Evolutionary conservation across 1,140 invertebrate species (phyloP).

Genomic region (Pygmarrhopalites habei): DNA sequence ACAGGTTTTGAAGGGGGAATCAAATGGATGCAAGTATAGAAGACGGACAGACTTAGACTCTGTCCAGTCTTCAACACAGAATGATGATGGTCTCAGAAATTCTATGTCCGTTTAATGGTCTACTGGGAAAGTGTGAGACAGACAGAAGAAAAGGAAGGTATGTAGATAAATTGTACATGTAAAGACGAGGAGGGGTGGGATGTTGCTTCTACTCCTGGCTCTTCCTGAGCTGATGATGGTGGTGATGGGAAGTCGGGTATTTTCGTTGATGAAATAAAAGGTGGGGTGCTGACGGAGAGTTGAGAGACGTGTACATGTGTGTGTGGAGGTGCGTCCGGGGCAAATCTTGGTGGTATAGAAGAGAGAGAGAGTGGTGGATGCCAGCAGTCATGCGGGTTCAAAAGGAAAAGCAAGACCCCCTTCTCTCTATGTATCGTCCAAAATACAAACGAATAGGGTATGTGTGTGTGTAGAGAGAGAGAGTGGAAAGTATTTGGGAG

Average conservation of each 20-base stretch:
- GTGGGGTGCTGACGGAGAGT: constrained; percentile 18
- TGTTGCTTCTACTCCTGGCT: background rate
- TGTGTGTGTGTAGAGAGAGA: background rate
- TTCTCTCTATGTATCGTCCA: too few species aligned
- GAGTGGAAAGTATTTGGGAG: background rate
- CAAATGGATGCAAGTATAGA: constrained; percentile 20
- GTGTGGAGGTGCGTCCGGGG: constrained; percentile 16
- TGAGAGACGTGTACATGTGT: background rate
- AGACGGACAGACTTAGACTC: constrained; percentile 8
- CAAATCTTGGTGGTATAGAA: background rate
- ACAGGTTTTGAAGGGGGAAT: constrained; percentile 5
- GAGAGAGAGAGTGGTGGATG: background rate
- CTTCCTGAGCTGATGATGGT: background rate
- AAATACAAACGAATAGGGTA: background rate
- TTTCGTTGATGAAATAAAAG: constrained; percentile 29
- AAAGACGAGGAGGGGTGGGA: background rate
- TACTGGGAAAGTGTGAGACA: constrained; percentile 29
- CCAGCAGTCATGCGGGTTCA: constrained; percentile 24
- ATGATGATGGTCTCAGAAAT: background rate
- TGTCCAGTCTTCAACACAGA: too few species aligned
- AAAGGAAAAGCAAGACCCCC: constrained; percentile 12
- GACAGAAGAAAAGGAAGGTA: constrained; percentile 11
- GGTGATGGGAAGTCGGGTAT: constrained; percentile 13
- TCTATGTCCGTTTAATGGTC: constrained; percentile 38
- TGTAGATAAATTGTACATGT: constrained; percentile 15